phyloP scores from a whole-genome alignment of 2,888 invertebrate species.

The Stenurella melanura region DNA sequence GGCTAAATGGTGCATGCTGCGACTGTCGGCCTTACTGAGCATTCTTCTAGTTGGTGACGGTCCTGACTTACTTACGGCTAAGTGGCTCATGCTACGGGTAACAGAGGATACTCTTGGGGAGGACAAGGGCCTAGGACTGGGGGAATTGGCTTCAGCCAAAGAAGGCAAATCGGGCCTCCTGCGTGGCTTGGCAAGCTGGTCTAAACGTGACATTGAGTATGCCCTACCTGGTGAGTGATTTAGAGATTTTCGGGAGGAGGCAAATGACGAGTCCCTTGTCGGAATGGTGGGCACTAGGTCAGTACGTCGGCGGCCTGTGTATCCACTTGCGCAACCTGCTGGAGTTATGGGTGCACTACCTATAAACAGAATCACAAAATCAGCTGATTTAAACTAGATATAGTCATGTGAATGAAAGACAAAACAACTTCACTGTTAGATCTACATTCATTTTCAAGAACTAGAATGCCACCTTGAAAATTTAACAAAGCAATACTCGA shows the following conservation, averaged over 20 bases:
- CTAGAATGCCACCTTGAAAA: no score
- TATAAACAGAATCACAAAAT: conserved; percentile 49
- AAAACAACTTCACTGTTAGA: no score
- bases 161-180: conserved; percentile 73
- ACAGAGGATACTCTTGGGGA: conserved; percentile 72
- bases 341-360: conserved; percentile 70
- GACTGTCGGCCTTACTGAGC: conserved; percentile 71
- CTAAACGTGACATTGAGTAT: conserved; percentile 94
- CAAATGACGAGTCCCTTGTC: conserved; percentile 78
- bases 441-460: no score
- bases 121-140: conserved; percentile 67
- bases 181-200: conserved; percentile 86
- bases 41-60: conserved; percentile 70
- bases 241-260: conserved; percentile 74
- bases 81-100: conserved; percentile 85
- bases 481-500: no score
- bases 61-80: conserved; percentile 75
- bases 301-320: conserved; percentile 88
- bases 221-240: conserved; percentile 86
- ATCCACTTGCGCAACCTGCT: conserved; percentile 81
- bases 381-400: background rate
- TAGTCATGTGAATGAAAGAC: background rate
- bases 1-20: conserved; percentile 72
- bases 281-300: conserved; percentile 94
- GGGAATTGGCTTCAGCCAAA: conserved; percentile 66